These are phyloP conservation scores for Mesorhabditis spiculigera DNA, from an alignment of 2,888 invertebrate species.

Conservation along the genomic window DNA sequence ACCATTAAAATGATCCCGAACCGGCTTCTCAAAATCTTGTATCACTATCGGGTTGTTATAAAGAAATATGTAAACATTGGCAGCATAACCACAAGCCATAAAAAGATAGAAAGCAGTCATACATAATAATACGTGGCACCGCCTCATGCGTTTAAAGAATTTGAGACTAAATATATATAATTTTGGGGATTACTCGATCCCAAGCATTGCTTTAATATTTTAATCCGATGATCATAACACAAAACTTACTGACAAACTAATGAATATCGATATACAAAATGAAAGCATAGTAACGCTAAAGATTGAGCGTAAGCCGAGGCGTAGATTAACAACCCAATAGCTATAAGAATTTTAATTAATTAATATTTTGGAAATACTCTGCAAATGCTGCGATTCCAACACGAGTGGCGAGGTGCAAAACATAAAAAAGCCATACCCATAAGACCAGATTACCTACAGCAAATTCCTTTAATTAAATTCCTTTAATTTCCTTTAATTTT, in stretches of 20 bases:
- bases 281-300: not conserved
- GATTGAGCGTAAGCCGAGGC: not conserved
- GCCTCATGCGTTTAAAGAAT: not conserved
- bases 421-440: conserved; percentile 4
- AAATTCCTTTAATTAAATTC: not conserved
- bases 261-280: not conserved
- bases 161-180: not conserved
- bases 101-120: not conserved
- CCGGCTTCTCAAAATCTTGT: not conserved
- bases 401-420: not conserved
- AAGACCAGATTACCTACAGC: not conserved
- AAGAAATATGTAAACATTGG: not conserved
- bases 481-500: not conserved
- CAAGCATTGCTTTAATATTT: not conserved
- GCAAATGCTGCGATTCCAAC: not conserved
- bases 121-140: not conserved
- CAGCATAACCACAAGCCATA: conserved; percentile 2
- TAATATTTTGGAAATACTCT: not conserved
- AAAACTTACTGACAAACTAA: conserved; percentile 4
- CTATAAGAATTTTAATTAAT: not conserved
- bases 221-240: not conserved
- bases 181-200: too few relatives aligned
- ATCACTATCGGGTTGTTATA: conserved; percentile 1
- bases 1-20: not conserved
- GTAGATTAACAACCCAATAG: not conserved